Evolutionary conservation across 35 echinoderm and acorn worm species (phyloP).

Genomic region (Acanthaster planci): DNA sequence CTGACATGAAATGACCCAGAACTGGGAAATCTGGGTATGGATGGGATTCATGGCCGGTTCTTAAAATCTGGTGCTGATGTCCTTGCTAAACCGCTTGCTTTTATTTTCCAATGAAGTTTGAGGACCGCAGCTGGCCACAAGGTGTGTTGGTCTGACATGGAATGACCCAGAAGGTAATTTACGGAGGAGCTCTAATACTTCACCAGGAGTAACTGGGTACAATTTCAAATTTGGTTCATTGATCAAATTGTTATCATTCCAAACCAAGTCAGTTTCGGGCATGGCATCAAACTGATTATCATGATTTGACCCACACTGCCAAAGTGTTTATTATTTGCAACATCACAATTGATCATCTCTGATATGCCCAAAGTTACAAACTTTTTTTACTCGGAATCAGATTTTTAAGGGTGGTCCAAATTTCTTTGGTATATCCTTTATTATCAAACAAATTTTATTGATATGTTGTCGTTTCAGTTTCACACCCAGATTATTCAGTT

Average conservation of each 20-base stretch:
- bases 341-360: not conserved
- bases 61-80: no score
- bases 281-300: slow-evolving; percentile 7
- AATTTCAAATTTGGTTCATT: not conserved
- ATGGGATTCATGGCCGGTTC: no score
- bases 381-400: slow-evolving; percentile 25
- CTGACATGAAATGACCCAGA: no score
- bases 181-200: slow-evolving; percentile 8
- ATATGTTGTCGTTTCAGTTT: slow-evolving; percentile 5
- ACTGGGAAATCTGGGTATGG: no score
- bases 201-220: slow-evolving; percentile 2
- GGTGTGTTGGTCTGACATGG: no score
- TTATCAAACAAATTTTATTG: slow-evolving; percentile 17
- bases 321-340: slow-evolving; percentile 28
- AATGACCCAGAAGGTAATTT: slow-evolving; percentile 4
- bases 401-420: slow-evolving; percentile 16
- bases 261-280: not conserved
- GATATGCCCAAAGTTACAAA: not conserved
- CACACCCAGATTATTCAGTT: slow-evolving; percentile 24
- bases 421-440: slow-evolving; percentile 8
- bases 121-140: no score
- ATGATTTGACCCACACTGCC: not conserved
- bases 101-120: no score
- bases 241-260: slow-evolving; percentile 1
- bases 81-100: no score